A percentile compares a stretch with the other conserved stretches of the same genome.
Conservation (phyloP, 2,113 vertebrate genomes). For the Alouatta palliata region DNA sequence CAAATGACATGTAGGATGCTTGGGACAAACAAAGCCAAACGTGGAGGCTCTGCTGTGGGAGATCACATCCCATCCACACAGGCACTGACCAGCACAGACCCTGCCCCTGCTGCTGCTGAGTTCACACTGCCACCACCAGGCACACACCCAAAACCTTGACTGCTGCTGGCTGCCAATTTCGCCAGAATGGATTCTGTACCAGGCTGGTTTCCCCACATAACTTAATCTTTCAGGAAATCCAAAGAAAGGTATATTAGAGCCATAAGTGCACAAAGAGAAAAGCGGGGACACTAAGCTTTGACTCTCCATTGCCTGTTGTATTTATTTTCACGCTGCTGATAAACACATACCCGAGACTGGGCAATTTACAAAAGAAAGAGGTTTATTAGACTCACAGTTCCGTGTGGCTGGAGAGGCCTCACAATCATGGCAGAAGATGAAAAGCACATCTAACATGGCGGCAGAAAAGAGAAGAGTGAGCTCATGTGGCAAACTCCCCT, state of each 20-base stretch:
- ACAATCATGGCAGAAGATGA: too few relatives aligned
- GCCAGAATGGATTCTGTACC: too few relatives aligned
- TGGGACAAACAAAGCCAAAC: background rate
- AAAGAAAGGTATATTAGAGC: background rate
- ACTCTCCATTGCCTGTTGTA: background rate
- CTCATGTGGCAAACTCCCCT: too few relatives aligned
- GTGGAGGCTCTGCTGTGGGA: background rate
- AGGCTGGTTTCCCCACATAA: rapidly evolving
- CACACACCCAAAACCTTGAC: background rate
- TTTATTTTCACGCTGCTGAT: too few relatives aligned
- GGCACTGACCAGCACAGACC: background rate
- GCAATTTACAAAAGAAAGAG: too few relatives aligned
- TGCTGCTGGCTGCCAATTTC: rapidly evolving
- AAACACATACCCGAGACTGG: too few relatives aligned
- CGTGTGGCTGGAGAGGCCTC: too few relatives aligned
- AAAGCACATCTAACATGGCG: too few relatives aligned
- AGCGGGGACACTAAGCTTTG: rapidly evolving
- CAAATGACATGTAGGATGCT: background rate
- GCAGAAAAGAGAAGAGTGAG: too few relatives aligned
- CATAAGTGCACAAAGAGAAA: rapidly evolving
- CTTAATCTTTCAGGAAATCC: background rate
- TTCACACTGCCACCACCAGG: rapidly evolving
- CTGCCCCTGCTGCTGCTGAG: background rate
- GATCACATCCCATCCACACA: rapidly evolving
- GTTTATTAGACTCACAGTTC: too few relatives aligned